These are phyloP conservation scores for Drosophila athabasca DNA, from an alignment of 1,140 invertebrate species.

Conservation along the genomic window DNA sequence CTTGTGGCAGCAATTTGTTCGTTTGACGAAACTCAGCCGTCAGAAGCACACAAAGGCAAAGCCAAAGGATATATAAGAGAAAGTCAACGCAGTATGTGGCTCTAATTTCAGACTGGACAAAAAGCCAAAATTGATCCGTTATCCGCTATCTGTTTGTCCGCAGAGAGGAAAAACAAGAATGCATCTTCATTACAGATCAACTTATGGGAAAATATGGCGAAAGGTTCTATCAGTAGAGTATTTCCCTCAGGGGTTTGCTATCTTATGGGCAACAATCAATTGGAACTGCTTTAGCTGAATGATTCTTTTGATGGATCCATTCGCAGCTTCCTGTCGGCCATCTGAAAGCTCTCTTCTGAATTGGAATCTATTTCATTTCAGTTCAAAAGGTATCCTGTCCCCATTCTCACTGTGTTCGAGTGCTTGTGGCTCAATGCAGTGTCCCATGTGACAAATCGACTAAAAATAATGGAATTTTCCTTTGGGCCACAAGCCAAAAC, in stretches of 20 bases:
- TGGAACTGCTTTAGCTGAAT: too few relatives aligned
- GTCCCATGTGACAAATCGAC: slow-evolving; percentile 38
- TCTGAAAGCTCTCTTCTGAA: too few relatives aligned
- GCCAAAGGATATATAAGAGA: slow-evolving; percentile 35
- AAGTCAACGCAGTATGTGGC: slow-evolving; percentile 15
- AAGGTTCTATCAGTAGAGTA: too few relatives aligned
- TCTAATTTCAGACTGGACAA: slow-evolving; percentile 41
- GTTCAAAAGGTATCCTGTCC: not conserved
- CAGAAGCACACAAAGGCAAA: slow-evolving; percentile 26
- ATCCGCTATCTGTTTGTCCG: too few relatives aligned
- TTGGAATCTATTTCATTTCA: too few relatives aligned
- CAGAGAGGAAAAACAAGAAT: too few relatives aligned
- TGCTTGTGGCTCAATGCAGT: not conserved
- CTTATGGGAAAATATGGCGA: too few relatives aligned
- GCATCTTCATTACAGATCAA: too few relatives aligned
- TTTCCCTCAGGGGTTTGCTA: too few relatives aligned
- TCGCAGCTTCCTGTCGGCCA: too few relatives aligned
- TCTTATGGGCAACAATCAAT: too few relatives aligned
- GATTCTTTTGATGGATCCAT: too few relatives aligned
- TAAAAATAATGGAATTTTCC: slow-evolving; percentile 61
- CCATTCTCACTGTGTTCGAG: not conserved
- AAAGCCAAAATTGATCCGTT: not conserved
- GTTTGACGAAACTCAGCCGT: slow-evolving; percentile 28
- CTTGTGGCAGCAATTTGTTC: slow-evolving; percentile 47
- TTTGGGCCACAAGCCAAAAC: slow-evolving; percentile 10